Evolutionary conservation across 2,888 invertebrate genomes (phyloP).

Genomic region (Lamellibrachia satsuma): DNA sequence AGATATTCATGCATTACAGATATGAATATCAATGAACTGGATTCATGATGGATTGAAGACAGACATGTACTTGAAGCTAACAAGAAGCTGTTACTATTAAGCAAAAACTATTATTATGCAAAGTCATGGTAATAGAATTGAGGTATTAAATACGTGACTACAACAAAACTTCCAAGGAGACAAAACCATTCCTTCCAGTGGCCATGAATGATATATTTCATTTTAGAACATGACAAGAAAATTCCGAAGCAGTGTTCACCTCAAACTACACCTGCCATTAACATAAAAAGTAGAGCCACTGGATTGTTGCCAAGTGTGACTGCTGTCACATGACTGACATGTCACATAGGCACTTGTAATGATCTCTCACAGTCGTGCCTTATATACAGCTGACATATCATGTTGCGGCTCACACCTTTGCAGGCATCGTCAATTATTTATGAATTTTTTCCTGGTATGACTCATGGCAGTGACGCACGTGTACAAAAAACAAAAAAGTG

Average conservation of each 20-base stretch:
- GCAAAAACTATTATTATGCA: neutral
- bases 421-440: neutral
- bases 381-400: conserved; percentile 3
- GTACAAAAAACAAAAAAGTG: neutral
- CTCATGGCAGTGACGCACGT: neutral
- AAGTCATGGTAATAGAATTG: neutral
- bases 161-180: neutral
- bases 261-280: neutral
- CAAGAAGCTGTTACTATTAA: neutral
- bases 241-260: neutral
- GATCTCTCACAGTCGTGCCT: neutral
- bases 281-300: neutral
- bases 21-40: too few relatives aligned
- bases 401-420: neutral
- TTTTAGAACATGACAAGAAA: neutral
- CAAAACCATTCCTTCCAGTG: neutral
- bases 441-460: neutral
- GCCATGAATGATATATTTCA: neutral
- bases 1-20: too few relatives aligned
- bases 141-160: neutral
- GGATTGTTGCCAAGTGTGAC: neutral
- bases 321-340: neutral
- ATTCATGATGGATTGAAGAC: too few relatives aligned
- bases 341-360: neutral
- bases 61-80: too few relatives aligned